phyloP scores from a whole-genome alignment of 2,113 vertebrate species.

The Menura novaehollandiae region DNA sequence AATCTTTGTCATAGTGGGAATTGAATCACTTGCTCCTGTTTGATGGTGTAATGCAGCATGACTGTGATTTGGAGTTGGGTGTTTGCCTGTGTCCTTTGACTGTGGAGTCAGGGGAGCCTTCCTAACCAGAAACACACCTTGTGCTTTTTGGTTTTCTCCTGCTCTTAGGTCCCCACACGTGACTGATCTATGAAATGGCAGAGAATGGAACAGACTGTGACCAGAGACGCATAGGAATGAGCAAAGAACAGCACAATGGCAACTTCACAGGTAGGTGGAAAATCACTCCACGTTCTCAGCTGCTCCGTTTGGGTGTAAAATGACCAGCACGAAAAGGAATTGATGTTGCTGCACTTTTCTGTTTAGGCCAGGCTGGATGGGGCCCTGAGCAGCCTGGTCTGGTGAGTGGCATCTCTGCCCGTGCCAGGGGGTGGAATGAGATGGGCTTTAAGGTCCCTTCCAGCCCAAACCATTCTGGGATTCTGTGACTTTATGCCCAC shows the following conservation, averaged over 20 bases:
- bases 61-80: neutral
- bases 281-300: neutral
- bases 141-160: neutral
- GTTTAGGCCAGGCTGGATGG: neutral
- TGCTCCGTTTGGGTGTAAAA: neutral
- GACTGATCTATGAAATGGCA: constrained; percentile 87
- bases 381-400: neutral
- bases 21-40: neutral
- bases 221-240: constrained; percentile 82
- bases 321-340: neutral
- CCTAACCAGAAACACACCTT: neutral
- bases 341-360: neutral
- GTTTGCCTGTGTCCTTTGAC: neutral
- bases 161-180: constrained; percentile 49
- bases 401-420: neutral
- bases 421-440: neutral
- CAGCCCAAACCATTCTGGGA: neutral
- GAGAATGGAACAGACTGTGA: constrained; percentile 91
- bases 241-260: constrained; percentile 90
- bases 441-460: neutral
- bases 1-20: neutral
- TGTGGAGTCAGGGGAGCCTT: neutral
- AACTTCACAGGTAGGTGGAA: constrained; percentile 82
- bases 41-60: neutral
- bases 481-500: neutral